Percentiles rank a stretch among this genome's conserved stretches.
These are phyloP conservation scores for Podilymbus podiceps DNA, from an alignment of 2,113 vertebrate species.

Conservation along the genomic window DNA sequence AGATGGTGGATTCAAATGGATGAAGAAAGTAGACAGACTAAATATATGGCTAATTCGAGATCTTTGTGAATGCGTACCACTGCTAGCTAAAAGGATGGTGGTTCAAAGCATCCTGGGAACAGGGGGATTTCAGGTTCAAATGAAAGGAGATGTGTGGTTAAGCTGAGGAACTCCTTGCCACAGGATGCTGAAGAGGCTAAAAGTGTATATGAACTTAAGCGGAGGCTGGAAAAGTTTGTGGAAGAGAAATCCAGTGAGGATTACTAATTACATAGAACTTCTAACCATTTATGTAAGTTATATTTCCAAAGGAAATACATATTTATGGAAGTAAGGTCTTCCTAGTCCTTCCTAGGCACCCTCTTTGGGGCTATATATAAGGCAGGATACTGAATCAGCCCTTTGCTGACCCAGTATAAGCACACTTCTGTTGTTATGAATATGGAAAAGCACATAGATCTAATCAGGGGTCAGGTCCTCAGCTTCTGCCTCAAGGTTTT, in stretches of 20 bases:
- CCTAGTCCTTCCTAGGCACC: neutral
- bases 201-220: neutral
- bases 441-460: constrained; percentile 38
- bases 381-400: constrained; percentile 5
- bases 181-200: neutral
- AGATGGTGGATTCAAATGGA: neutral
- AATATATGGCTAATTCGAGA: neutral
- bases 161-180: neutral
- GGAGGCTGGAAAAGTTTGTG: neutral
- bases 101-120: neutral
- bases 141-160: neutral
- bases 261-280: constrained; percentile 3
- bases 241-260: neutral
- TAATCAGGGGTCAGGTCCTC: constrained; percentile 46
- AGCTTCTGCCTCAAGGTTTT: constrained; percentile 42
- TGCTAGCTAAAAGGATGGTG: neutral
- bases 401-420: constrained; percentile 9
- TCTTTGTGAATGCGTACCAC: neutral
- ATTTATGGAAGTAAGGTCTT: constrained; percentile 3
- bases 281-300: neutral
- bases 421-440: constrained; percentile 10
- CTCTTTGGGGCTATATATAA: neutral
- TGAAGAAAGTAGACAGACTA: neutral
- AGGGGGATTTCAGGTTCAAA: neutral
- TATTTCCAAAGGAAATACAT: neutral